phyloP scores from a whole-genome alignment of 2,888 invertebrate species.

The Morinoia aosen region DNA sequence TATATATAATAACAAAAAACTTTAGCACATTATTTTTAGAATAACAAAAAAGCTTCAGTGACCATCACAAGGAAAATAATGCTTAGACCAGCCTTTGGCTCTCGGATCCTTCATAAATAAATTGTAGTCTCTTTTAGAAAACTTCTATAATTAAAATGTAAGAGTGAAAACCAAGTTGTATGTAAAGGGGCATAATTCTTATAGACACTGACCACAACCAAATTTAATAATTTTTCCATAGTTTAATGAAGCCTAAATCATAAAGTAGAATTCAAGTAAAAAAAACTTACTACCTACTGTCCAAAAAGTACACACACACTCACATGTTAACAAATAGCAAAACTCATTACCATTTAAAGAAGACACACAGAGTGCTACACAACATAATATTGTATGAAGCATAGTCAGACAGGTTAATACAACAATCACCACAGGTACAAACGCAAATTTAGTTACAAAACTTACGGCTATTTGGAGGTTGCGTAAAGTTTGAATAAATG shows the following conservation, averaged over 20 bases:
- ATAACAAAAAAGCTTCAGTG: not conserved
- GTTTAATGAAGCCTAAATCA: too few species aligned
- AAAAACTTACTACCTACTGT: too few species aligned
- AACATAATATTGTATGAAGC: too few species aligned
- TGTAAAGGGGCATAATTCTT: not conserved
- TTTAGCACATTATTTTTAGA: too few species aligned
- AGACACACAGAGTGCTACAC: too few species aligned
- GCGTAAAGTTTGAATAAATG: conserved; percentile 32
- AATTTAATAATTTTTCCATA: not conserved
- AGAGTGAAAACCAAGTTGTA: not conserved
- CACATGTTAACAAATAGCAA: too few species aligned
- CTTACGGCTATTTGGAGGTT: conserved; percentile 16
- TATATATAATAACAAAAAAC: too few species aligned
- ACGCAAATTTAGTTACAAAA: not conserved
- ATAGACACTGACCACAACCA: not conserved
- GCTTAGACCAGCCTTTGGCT: not conserved
- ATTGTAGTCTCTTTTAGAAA: not conserved
- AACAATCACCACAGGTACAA: too few species aligned
- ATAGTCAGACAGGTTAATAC: too few species aligned
- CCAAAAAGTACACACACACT: too few species aligned
- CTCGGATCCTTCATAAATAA: not conserved
- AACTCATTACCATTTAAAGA: not conserved
- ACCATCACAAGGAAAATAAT: not conserved
- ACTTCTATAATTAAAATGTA: not conserved
- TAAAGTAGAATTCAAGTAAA: too few species aligned